phyloP scores from a whole-genome alignment of 2,888 invertebrate species.

The Cotesia congregata region DNA sequence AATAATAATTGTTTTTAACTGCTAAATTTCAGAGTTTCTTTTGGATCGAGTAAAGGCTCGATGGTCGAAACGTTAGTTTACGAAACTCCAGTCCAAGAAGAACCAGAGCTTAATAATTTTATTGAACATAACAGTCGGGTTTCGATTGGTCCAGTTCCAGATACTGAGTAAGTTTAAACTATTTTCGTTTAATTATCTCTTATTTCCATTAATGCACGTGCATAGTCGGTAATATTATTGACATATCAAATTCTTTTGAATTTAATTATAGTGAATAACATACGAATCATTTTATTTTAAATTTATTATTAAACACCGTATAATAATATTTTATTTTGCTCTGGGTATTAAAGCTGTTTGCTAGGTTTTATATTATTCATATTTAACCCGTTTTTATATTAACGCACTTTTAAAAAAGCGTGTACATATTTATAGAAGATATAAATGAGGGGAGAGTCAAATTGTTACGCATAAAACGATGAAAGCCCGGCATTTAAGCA shows the following conservation, averaged over 20 bases:
- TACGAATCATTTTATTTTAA: too few species aligned
- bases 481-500: not conserved
- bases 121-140: slow-evolving; percentile 67
- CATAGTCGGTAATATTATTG: slow-evolving; percentile 30
- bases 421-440: not conserved
- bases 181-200: slow-evolving; percentile 14
- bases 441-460: not conserved
- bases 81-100: slow-evolving; percentile 84
- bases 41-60: slow-evolving; percentile 93
- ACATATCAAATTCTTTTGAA: not conserved
- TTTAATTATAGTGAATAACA: not conserved
- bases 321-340: too few species aligned
- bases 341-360: not conserved
- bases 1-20: not conserved
- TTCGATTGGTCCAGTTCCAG: slow-evolving; percentile 65
- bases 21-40: slow-evolving; percentile 81
- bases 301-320: too few species aligned
- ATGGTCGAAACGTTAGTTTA: slow-evolving; percentile 95
- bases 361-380: not conserved
- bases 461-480: slow-evolving; percentile 16
- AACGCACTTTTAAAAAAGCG: not conserved
- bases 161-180: slow-evolving; percentile 65
- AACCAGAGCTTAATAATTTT: slow-evolving; percentile 79
- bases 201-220: slow-evolving; percentile 46
- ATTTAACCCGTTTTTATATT: not conserved